Conservation (phyloP, 2,797 vertebrate genomes). For the Takifugu ocellatus region DNA sequence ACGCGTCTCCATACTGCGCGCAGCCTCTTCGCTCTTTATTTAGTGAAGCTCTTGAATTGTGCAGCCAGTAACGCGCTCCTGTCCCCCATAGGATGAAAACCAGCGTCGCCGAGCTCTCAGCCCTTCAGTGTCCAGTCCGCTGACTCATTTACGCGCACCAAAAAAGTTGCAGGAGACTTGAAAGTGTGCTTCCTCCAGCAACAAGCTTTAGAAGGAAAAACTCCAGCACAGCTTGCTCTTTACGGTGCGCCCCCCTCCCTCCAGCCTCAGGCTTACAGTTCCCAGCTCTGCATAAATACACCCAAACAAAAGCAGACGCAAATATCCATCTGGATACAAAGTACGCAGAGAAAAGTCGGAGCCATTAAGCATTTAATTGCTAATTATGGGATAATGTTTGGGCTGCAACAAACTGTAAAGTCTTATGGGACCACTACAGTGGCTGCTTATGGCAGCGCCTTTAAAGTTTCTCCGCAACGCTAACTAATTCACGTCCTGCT, state of each 20-base stretch:
- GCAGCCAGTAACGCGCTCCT: too few relatives aligned
- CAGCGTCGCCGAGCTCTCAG: slow-evolving; percentile 11
- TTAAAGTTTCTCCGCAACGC: slow-evolving; percentile 61
- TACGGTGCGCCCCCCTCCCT: neutral
- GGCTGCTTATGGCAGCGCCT: slow-evolving; percentile 54
- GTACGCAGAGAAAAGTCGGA: slow-evolving; percentile 15
- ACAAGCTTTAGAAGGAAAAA: too few relatives aligned
- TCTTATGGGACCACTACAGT: slow-evolving; percentile 54
- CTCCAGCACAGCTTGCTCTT: slow-evolving; percentile 2
- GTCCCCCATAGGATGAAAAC: slow-evolving; percentile 2
- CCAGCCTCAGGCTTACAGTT: slow-evolving; percentile 1
- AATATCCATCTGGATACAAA: too few relatives aligned
- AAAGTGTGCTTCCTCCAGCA: slow-evolving; percentile 3
- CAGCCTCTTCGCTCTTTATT: too few relatives aligned
- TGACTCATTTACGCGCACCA: slow-evolving; percentile 18
- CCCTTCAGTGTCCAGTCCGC: slow-evolving; percentile 13
- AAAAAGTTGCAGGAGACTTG: slow-evolving; percentile 11
- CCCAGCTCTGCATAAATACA: slow-evolving; percentile 14
- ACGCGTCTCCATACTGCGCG: too few relatives aligned
- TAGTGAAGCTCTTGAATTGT: too few relatives aligned
- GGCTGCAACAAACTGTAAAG: slow-evolving; percentile 56
- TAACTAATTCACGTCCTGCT: slow-evolving; percentile 75
- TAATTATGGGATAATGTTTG: slow-evolving; percentile 63
- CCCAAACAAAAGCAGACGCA: slow-evolving; percentile 2
- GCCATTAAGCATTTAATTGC: slow-evolving; percentile 57